Percentiles rank a stretch among this genome's conserved stretches.
Conservation (phyloP, 2,888 invertebrate species). For the Athalia cordata region DNA sequence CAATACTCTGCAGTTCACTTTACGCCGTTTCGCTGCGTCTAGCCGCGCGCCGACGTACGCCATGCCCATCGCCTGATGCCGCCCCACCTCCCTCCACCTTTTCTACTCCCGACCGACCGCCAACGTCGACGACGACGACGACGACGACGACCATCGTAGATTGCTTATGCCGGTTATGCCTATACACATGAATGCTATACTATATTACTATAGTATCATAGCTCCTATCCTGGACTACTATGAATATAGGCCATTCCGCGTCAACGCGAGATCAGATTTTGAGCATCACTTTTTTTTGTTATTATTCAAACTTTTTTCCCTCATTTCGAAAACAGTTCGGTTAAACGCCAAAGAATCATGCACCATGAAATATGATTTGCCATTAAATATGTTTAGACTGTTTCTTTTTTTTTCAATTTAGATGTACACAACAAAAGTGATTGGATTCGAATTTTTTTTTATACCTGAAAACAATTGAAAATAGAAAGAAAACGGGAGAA, state of each 20-base stretch:
- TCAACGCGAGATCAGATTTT: not conserved
- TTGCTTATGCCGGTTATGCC: conserved; percentile 31
- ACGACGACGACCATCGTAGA: conserved; percentile 44
- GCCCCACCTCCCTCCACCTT: conserved; percentile 33
- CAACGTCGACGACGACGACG: conserved; percentile 44
- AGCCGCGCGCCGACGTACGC: conserved; percentile 40
- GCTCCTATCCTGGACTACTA: not conserved
- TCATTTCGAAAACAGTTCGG: too few species aligned
- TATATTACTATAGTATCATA: not conserved
- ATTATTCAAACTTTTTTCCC: too few species aligned
- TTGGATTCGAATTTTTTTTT: too few species aligned
- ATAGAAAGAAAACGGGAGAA: too few species aligned
- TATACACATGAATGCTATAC: not conserved
- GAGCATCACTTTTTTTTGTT: too few species aligned
- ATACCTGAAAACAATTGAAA: too few species aligned
- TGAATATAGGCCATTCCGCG: not conserved
- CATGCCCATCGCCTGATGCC: not conserved
- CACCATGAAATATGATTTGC: too few species aligned
- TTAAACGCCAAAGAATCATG: too few species aligned
- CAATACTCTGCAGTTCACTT: conserved; percentile 30
- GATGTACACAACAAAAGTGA: too few species aligned
- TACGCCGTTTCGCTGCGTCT: conserved; percentile 35
- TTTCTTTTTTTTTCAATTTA: too few species aligned
- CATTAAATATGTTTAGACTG: too few species aligned
- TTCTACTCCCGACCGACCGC: conserved; percentile 38